Evolutionary conservation across 1,140 invertebrate species (phyloP).

Genomic region (Drosophila novamexicana): DNA sequence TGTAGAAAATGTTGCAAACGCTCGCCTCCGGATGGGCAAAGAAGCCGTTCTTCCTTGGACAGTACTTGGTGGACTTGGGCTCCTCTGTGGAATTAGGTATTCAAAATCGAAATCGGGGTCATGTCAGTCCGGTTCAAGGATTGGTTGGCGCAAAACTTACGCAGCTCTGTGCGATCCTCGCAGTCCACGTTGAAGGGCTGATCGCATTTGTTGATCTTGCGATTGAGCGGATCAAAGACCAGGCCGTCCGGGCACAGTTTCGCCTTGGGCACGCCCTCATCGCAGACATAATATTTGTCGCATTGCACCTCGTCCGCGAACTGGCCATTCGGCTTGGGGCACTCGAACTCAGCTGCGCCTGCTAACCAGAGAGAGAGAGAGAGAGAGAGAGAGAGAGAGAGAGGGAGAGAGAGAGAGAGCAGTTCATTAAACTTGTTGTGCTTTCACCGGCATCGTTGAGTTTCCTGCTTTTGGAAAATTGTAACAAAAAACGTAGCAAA

Average conservation of each 20-base stretch:
- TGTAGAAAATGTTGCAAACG: slow-evolving; percentile 94
- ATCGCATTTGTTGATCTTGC: slow-evolving; percentile 95
- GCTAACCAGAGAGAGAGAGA: slow-evolving; percentile 80
- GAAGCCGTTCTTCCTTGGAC: slow-evolving; percentile 94
- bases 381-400: slow-evolving; percentile 44
- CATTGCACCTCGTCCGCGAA: slow-evolving; percentile 92
- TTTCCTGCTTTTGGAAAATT: slow-evolving; percentile 54
- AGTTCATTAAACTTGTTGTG: slow-evolving; percentile 45
- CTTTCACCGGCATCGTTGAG: slow-evolving; percentile 28
- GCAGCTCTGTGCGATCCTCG: slow-evolving; percentile 92
- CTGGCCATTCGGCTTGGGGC: slow-evolving; percentile 91
- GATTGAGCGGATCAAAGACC: slow-evolving; percentile 92
- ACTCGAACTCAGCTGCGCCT: slow-evolving; percentile 87
- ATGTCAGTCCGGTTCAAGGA: too few species aligned
- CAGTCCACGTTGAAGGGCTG: slow-evolving; percentile 96
- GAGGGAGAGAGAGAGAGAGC: background rate
- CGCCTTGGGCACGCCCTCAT: slow-evolving; percentile 89
- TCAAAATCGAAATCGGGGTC: too few species aligned
- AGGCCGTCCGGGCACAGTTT: slow-evolving; percentile 94
- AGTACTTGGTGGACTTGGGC: slow-evolving; percentile 89
- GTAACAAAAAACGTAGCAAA: slow-evolving; percentile 32
- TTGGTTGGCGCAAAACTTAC: slow-evolving; percentile 87
- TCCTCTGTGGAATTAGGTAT: slow-evolving; percentile 86
- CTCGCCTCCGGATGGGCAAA: slow-evolving; percentile 93
- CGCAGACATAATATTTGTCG: slow-evolving; percentile 94